Evolutionary conservation across 2,113 vertebrate species (phyloP).

Genomic region (Gorsachius goisagi): DNA sequence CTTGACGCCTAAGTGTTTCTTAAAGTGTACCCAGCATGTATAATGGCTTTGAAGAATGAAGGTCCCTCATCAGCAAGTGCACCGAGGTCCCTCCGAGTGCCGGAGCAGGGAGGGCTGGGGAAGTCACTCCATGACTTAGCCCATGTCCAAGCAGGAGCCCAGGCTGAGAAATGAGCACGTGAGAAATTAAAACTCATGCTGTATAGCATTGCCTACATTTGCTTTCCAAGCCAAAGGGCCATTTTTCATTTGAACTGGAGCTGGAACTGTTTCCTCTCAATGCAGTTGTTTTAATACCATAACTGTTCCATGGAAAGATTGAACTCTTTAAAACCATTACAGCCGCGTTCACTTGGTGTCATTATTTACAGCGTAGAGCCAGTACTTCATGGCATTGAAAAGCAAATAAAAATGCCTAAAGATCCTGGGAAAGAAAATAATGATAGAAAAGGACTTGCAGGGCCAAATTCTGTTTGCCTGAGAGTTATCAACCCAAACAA

Average conservation of each 20-base stretch:
- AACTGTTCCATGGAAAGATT: not conserved
- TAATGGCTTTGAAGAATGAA: not conserved
- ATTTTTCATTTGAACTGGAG: not conserved
- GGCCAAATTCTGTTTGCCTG: not conserved
- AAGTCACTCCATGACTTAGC: not conserved
- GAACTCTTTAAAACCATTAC: not conserved
- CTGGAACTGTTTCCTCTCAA: not conserved
- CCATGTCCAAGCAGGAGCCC: not conserved
- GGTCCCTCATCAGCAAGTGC: not conserved
- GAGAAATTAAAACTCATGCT: not conserved
- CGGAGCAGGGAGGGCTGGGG: not conserved
- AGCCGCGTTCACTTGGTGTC: not conserved
- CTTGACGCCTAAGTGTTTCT: conserved; percentile 39
- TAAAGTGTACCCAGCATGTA: not conserved
- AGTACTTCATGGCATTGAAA: not conserved
- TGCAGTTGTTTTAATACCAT: not conserved
- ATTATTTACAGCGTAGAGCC: not conserved
- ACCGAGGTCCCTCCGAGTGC: not conserved
- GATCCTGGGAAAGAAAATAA: not conserved
- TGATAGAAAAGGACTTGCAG: not conserved
- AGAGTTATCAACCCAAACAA: not conserved
- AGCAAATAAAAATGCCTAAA: not conserved
- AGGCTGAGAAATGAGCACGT: not conserved
- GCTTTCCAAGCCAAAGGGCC: not conserved
- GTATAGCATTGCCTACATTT: not conserved